These are phyloP conservation scores for Brenthis daphne DNA, from an alignment of 2,888 invertebrate genomes.

Conservation along the genomic window DNA sequence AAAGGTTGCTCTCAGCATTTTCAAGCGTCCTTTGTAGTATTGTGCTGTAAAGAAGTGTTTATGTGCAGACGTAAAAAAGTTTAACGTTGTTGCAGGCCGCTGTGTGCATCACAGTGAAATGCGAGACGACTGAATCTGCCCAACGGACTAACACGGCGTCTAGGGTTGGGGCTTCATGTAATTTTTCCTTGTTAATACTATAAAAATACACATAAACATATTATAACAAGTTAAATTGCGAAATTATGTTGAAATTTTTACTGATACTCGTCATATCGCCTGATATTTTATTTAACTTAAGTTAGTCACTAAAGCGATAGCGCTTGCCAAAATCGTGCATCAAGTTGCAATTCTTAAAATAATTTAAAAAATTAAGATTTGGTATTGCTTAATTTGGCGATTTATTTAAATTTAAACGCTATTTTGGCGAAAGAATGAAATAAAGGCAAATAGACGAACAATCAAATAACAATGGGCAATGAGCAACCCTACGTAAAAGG, in stretches of 20 bases:
- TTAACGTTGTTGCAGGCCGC: conserved; percentile 28
- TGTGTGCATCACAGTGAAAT: conserved; percentile 32
- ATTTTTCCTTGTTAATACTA: not conserved
- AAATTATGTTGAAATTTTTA: no score
- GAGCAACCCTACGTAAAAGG: conserved; percentile 31
- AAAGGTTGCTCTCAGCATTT: conserved; percentile 15
- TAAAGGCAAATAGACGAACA: not conserved
- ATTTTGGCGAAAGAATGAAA: not conserved
- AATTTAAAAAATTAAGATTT: no score
- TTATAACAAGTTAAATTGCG: no score
- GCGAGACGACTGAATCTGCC: conserved; percentile 31
- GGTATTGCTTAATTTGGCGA: no score
- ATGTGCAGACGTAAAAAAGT: conserved; percentile 36
- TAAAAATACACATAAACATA: not conserved
- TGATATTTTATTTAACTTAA: no score
- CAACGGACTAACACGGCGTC: conserved; percentile 15
- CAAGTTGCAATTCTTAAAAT: no score
- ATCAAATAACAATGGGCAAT: conserved; percentile 17
- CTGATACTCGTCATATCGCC: no score
- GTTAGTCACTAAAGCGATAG: no score
- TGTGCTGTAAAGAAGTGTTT: conserved; percentile 31
- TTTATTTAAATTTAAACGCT: not conserved
- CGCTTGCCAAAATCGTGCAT: no score
- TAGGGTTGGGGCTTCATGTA: conserved; percentile 22
- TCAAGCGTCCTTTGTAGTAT: conserved; percentile 21